These are phyloP conservation scores for Eucera pruinosa DNA, from an alignment of 2,888 invertebrate genomes.

Conservation along the genomic window DNA sequence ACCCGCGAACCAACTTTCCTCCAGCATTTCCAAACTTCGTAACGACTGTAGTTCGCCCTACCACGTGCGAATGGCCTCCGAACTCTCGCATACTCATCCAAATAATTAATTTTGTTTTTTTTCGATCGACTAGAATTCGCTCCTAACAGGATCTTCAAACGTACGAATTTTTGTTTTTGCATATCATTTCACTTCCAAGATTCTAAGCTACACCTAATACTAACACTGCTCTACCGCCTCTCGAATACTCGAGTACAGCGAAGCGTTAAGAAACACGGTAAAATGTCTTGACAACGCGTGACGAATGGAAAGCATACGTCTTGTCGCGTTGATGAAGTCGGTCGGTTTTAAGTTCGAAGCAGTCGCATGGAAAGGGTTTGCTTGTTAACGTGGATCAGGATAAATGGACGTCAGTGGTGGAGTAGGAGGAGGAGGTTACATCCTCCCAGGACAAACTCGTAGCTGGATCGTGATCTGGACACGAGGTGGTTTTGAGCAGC, in stretches of 20 bases:
- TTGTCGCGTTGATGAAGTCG: too few relatives aligned
- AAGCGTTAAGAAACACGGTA: too few relatives aligned
- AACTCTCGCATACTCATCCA: not conserved
- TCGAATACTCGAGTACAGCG: too few relatives aligned
- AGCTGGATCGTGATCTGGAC: conserved; percentile 28
- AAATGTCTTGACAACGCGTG: too few relatives aligned
- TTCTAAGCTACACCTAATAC: too few relatives aligned
- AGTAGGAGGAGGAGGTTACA: too few relatives aligned
- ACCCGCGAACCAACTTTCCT: conserved; percentile 24
- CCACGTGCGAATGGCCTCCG: conserved; percentile 33
- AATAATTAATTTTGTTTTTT: not conserved
- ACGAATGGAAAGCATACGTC: too few relatives aligned
- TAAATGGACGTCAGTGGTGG: too few relatives aligned
- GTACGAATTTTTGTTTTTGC: too few relatives aligned
- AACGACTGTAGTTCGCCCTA: conserved; percentile 19
- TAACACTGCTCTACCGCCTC: too few relatives aligned
- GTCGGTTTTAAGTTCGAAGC: not conserved
- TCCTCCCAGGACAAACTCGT: conserved; percentile 35
- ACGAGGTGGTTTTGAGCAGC: conserved; percentile 25
- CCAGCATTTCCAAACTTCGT: conserved; percentile 37
- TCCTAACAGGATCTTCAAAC: too few relatives aligned
- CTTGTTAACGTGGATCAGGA: not conserved
- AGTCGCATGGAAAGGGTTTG: not conserved
- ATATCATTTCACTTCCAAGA: too few relatives aligned
- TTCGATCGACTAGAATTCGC: not conserved